These are phyloP conservation scores for Percopsis omiscomaycus DNA, from an alignment of 2,797 vertebrate species.

Conservation along the genomic window DNA sequence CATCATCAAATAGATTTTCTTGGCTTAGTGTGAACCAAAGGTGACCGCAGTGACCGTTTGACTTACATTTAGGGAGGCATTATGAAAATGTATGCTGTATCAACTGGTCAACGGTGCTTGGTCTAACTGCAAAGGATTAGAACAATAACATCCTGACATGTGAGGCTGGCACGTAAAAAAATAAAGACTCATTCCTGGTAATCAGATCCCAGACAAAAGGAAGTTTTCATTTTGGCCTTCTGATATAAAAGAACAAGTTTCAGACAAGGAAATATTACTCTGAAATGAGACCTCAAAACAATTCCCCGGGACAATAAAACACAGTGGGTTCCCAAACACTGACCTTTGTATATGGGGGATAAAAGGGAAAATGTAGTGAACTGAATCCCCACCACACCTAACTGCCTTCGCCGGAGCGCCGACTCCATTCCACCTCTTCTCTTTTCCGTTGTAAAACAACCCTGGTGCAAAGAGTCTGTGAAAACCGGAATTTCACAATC, in stretches of 20 bases:
- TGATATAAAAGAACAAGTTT: conserved; percentile 56
- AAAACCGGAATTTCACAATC: conserved; percentile 58
- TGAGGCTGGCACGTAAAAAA: conserved; percentile 52
- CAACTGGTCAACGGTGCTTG: conserved; percentile 51
- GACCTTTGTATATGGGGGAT: conserved; percentile 56
- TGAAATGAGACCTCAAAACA: conserved; percentile 60
- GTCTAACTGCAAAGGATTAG: conserved; percentile 52
- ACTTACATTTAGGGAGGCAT: conserved; percentile 63
- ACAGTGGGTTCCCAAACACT: conserved; percentile 56
- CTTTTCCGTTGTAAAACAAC: conserved; percentile 60
- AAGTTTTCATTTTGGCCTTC: conserved; percentile 67
- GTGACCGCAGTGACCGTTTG: conserved; percentile 53
- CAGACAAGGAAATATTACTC: conserved; percentile 61
- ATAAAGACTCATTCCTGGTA: conserved; percentile 64
- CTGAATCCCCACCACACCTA: conserved; percentile 54
- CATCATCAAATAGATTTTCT: conserved; percentile 56
- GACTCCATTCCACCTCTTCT: conserved; percentile 40
- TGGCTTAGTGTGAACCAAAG: conserved; percentile 51
- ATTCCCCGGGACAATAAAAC: conserved; percentile 64
- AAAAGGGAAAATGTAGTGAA: conserved; percentile 44
- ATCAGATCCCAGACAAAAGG: conserved; percentile 67
- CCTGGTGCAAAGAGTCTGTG: conserved; percentile 44
- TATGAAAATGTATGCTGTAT: conserved; percentile 67
- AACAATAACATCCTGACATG: conserved; percentile 69
- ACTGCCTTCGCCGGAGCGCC: conserved; percentile 26